Evolutionary conservation across 1,140 invertebrate species (phyloP).

Genomic region (Drosophila baimaii): DNA sequence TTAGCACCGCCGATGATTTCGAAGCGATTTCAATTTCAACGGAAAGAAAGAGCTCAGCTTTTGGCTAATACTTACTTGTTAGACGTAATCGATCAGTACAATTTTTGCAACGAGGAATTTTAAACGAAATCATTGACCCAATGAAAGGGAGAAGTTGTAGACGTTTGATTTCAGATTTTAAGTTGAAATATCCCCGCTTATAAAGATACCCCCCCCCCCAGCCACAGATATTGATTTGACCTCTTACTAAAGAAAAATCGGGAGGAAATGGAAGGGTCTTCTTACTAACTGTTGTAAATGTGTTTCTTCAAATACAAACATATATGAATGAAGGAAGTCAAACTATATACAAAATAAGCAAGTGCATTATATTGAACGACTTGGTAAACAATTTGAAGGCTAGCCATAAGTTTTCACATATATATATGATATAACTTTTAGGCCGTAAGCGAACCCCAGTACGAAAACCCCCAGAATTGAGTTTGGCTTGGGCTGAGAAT

Average conservation of each 20-base stretch:
- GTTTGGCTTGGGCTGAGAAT: conserved; percentile 53
- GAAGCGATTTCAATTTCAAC: conserved; percentile 18
- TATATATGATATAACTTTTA: conserved; percentile 64
- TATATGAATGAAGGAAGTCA: conserved; percentile 33
- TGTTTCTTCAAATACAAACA: conserved; percentile 47
- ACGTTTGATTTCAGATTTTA: conserved; percentile 11
- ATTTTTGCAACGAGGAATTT: conserved; percentile 80
- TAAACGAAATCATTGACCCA: conserved; percentile 36
- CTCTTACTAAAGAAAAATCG: conserved; percentile 2
- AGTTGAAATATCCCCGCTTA: background rate
- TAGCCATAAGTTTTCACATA: conserved; percentile 75
- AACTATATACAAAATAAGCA: conserved; percentile 66
- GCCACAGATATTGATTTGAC: conserved; percentile 25
- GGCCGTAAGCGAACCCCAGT: conserved; percentile 66
- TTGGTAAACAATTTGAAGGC: conserved; percentile 43
- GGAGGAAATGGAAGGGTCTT: conserved; percentile 4
- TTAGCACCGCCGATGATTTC: conserved; percentile 19
- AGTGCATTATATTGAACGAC: conserved; percentile 75
- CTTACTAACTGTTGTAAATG: conserved; percentile 58
- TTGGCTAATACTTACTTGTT: conserved; percentile 55
- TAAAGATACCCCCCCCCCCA: no score
- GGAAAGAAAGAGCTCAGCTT: conserved; percentile 33
- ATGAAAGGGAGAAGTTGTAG: background rate
- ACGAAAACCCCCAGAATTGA: conserved; percentile 64
- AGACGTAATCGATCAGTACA: conserved; percentile 69